These are phyloP conservation scores for Zootermopsis nevadensis DNA, from an alignment of 2,888 invertebrate genomes.

Conservation along the genomic window DNA sequence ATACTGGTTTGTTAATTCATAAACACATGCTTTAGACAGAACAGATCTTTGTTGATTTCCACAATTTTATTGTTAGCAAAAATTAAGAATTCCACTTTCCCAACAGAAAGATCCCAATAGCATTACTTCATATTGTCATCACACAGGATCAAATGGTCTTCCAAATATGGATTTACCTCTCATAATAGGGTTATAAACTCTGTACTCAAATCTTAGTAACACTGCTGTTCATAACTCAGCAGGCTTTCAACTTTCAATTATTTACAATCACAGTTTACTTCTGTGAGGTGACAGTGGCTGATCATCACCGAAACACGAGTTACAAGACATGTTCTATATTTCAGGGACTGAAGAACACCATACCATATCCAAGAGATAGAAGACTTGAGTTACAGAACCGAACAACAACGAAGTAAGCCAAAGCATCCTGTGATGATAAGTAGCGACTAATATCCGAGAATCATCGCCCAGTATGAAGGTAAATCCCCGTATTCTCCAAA, in stretches of 20 bases:
- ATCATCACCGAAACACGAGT: no score
- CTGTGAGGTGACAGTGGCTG: no score
- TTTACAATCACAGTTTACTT: neutral
- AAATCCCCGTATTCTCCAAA: no score
- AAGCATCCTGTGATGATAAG: no score
- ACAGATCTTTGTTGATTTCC: neutral
- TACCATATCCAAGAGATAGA: no score
- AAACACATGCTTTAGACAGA: neutral
- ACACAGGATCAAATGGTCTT: neutral
- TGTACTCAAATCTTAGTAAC: neutral
- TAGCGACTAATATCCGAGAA: no score
- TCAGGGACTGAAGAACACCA: no score
- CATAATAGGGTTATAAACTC: neutral
- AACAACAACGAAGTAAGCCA: no score
- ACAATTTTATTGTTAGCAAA: neutral
- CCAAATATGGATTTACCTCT: neutral
- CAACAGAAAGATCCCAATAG: neutral
- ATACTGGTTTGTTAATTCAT: neutral
- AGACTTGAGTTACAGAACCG: no score
- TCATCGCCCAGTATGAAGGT: no score
- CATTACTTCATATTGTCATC: conserved; percentile 3
- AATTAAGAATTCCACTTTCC: neutral
- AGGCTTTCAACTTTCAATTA: neutral
- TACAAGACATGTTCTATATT: no score
- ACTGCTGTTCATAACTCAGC: neutral